phyloP scores from a whole-genome alignment of 2,113 vertebrate species.

The Columba janthina region DNA sequence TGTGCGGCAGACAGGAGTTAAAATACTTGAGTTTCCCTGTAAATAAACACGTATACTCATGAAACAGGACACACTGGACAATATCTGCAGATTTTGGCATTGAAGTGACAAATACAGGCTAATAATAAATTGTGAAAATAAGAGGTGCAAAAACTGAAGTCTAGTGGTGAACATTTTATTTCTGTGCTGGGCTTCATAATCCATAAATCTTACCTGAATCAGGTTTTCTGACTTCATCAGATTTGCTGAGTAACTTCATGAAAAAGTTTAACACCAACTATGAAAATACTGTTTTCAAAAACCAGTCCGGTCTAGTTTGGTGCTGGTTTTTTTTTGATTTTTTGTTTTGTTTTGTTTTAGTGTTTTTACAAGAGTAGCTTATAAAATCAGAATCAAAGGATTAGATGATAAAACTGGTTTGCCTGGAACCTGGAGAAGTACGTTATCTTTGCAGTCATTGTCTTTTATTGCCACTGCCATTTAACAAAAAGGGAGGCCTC shows the following conservation, averaged over 20 bases:
- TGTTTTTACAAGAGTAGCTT: neutral
- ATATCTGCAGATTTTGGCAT: neutral
- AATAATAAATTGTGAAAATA: neutral
- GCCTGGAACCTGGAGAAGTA: neutral
- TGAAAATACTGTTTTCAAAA: neutral
- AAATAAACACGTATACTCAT: neutral
- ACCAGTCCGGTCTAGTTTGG: neutral
- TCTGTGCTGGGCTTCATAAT: neutral
- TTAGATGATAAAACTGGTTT: neutral
- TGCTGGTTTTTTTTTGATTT: neutral
- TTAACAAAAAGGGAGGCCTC: slow-evolving; percentile 6
- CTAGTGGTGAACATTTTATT: neutral
- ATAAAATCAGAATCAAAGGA: neutral
- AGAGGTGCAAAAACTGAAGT: neutral
- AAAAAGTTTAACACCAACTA: neutral
- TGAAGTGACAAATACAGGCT: neutral
- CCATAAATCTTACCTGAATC: neutral
- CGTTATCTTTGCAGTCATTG: slow-evolving; percentile 15
- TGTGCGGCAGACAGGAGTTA: neutral
- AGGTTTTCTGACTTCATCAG: neutral
- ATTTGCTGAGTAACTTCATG: neutral
- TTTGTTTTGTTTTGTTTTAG: neutral
- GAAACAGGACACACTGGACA: neutral
- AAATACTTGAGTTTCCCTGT: neutral
- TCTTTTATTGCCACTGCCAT: slow-evolving; percentile 23